A percentile compares a stretch with the other conserved stretches of the same genome.
Evolutionary conservation across 2,797 vertebrate species (phyloP).

Genomic region (Protosalanx chinensis): DNA sequence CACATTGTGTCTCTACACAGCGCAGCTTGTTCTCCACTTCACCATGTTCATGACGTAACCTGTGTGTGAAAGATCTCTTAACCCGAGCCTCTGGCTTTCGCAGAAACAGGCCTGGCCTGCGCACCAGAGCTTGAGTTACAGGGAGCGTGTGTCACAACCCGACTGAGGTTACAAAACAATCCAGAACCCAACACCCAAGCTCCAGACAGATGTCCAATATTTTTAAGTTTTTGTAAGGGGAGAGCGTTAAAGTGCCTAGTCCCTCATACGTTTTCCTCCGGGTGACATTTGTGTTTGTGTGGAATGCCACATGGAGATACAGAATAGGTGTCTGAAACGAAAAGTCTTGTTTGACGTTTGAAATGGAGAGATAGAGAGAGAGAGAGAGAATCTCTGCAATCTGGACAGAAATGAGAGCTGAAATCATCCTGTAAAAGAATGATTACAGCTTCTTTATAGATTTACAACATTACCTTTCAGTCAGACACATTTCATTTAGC

Average conservation of each 20-base stretch:
- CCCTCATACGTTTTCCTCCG: no score
- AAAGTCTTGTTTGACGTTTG: background rate
- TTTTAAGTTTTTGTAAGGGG: constrained; percentile 11
- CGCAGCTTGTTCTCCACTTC: background rate
- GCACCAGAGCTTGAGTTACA: background rate
- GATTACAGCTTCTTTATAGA: no score
- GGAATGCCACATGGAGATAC: background rate
- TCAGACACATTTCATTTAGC: no score
- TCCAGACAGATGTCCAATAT: background rate
- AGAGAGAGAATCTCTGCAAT: no score
- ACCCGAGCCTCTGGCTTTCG: background rate
- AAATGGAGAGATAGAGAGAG: background rate
- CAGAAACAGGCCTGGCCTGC: background rate
- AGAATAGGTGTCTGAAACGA: no score
- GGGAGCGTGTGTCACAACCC: constrained; percentile 1
- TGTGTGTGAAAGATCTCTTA: constrained; percentile 19
- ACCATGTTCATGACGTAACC: constrained; percentile 16
- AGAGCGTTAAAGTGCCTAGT: constrained; percentile 8
- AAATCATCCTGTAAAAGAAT: no score
- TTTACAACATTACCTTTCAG: no score
- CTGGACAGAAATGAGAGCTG: no score
- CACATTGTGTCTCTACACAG: background rate
- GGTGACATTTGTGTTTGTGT: no score
- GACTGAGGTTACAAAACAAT: constrained; percentile 11
- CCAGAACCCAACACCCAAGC: background rate